Evolutionary conservation across 2,797 vertebrate genomes (phyloP), one percentile per base, ranked within the genome.

Genomic region (Notamacropus eugenii): DNA sequence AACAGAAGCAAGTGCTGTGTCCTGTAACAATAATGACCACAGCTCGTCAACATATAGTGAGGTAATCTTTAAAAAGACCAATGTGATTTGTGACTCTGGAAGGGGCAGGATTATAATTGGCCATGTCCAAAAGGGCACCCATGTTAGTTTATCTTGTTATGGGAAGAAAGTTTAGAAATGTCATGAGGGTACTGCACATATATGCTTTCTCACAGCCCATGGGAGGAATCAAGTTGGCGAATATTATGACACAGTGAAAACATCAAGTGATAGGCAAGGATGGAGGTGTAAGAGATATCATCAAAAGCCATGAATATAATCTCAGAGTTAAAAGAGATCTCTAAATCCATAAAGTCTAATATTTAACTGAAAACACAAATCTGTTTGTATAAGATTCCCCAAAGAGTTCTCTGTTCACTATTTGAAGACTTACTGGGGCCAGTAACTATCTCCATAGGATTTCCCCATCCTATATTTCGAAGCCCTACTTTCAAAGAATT

Each of bases 21-120:
- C 19, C 93, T 96, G 97, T 59, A 92, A 95, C 96, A 54, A 93
- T 96, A 97, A 98, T 94, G 12, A 24, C 27, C 27, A 29, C 19
- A 92, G 19, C 28, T 93, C 3, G 0, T 16, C 24, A 91, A 0
- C 5, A 24, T 93, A 29, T 4, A 87, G 31, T 46, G 22, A 87
- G 16, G 24, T 87, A 3, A 87, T 40, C 40, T 87, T 50, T 87
- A 87, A 50, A 9, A 28, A n/a, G 3, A 34, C 55, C 34, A 3
- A 1, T 4, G 90, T 62, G 0, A 29, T 12, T 95, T 10, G 10
- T 95, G 52, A 91, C 24, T 94, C 46, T 92, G 1, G 55, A 92
- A 93, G 19, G 1, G 1, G 90, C 0, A 52, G 59, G 11, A 1
- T 0, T 95, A 0, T 91, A 90, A 91, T 19, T 91, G 9, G 0